Conservation (phyloP, 2,797 vertebrate genomes). For the Chloroceryle inda region DNA sequence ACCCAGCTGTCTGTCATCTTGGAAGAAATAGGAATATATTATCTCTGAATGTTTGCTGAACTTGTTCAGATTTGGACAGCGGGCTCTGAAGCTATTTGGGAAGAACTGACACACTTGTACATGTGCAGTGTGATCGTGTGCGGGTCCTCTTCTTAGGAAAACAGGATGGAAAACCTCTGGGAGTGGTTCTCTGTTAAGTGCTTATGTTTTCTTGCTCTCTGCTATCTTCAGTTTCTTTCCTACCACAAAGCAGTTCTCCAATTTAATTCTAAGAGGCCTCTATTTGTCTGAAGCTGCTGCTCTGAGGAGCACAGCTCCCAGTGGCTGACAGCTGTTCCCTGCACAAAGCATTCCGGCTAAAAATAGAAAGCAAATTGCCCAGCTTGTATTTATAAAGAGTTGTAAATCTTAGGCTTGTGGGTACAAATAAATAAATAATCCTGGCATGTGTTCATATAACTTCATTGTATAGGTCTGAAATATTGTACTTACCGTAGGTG, state of each 20-base stretch:
- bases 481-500: background rate
- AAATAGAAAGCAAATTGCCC: constrained; percentile 61
- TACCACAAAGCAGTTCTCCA: background rate
- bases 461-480: constrained; percentile 48
- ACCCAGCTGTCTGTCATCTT: background rate
- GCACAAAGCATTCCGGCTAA: constrained; percentile 34
- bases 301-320: constrained; percentile 30
- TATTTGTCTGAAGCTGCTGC: constrained; percentile 48
- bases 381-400: constrained; percentile 34
- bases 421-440: constrained; percentile 66
- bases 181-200: background rate
- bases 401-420: constrained; percentile 43
- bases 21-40: background rate
- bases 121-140: background rate
- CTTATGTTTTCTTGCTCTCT: background rate
- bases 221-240: background rate
- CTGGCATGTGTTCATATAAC: background rate
- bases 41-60: background rate
- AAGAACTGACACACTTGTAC: rapidly evolving
- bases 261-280: constrained; percentile 27
- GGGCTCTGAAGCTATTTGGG: background rate
- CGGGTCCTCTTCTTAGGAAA: background rate
- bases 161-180: background rate
- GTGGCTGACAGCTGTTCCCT: constrained; percentile 48
- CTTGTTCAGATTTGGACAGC: background rate